A percentile compares a stretch with the other conserved stretches of the same genome.
phyloP scores from a whole-genome alignment of 2,888 invertebrate genomes.

The Chouioia cunea region DNA sequence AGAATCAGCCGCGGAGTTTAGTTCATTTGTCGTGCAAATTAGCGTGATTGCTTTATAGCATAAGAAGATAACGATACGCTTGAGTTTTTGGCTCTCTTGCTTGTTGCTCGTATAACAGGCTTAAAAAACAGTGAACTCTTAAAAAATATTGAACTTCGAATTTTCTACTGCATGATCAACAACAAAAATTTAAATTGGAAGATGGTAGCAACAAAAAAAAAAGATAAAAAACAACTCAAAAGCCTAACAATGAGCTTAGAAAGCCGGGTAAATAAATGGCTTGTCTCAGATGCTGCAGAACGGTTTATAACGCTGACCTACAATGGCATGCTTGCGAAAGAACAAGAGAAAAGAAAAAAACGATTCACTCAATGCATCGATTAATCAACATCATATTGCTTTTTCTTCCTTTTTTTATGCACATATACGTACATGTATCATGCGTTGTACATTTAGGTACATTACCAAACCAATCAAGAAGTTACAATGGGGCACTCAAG shows the following conservation, averaged over 20 bases:
- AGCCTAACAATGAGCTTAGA: conserved; percentile 1
- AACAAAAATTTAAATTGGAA: too few relatives aligned
- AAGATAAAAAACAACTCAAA: background rate
- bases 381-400: conserved; percentile 26
- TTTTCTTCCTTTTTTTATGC: background rate
- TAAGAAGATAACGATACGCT: too few relatives aligned
- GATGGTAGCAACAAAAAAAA: too few relatives aligned
- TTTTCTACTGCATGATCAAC: too few relatives aligned
- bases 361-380: conserved; percentile 33
- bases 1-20: too few relatives aligned
- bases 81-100: too few relatives aligned
- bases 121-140: too few relatives aligned
- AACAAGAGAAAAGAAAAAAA: background rate
- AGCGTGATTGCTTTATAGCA: too few relatives aligned
- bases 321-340: background rate
- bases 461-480: background rate
- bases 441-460: background rate
- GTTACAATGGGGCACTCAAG: background rate
- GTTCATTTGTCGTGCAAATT: too few relatives aligned
- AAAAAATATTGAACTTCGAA: too few relatives aligned
- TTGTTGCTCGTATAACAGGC: too few relatives aligned
- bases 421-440: background rate
- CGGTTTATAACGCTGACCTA: conserved; percentile 22
- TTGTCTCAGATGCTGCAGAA: conserved; percentile 10
- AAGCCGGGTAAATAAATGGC: conserved; percentile 24